Evolutionary conservation across 2,888 invertebrate species (phyloP), one percentile per base, ranked within the genome.

Genomic region (Drosophila atripex): DNA sequence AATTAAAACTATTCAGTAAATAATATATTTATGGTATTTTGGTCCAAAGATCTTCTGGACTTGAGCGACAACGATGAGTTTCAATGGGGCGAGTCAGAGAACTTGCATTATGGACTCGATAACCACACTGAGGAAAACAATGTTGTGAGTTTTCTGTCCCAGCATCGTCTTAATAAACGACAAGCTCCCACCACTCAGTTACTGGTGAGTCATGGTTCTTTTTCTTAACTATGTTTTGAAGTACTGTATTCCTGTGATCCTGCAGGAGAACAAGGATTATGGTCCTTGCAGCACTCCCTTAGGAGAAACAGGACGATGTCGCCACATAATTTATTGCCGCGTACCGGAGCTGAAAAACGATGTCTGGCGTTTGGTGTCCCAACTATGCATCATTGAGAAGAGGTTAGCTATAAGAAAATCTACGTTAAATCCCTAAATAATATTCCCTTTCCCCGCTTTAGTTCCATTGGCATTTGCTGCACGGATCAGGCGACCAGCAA

Each of bases 381-480:
- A 95, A 86, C 91, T 95, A 53, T 96, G 96, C 89, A 93, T 95
- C 39, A 94, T 95, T 65, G 93, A 95, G 74, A 92, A 93, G 57
- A 87, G 80, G 90, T 18, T 1, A 18, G 18, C 18, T 18, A 1
- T 1, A 18, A 18, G 1, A 18, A 18, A 18, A 2, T 18, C 18
- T 2, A n/a, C n/a, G n/a, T 18, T 18, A 18, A 18, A 18, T 1
- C 18, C 18, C 18, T 18, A 1, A 1, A 1, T 18, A 18, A 18
- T 18, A 9, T 11, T 21, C 3, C n/a, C 3, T 16, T 4, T 21
- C n/a, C n/a, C n/a, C 7, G 2, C 50, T 18, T 23, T 52, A 92
- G 92, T 16, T 75, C 94, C 39, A 93, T 96, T 57, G 96, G 96
- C n/a, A 94, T 95, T 14, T 96, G 96, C 86, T 96, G 96, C 80